Conservation (phyloP, 2,113 vertebrate species). For the Ivindomyrus marchei region DNA sequence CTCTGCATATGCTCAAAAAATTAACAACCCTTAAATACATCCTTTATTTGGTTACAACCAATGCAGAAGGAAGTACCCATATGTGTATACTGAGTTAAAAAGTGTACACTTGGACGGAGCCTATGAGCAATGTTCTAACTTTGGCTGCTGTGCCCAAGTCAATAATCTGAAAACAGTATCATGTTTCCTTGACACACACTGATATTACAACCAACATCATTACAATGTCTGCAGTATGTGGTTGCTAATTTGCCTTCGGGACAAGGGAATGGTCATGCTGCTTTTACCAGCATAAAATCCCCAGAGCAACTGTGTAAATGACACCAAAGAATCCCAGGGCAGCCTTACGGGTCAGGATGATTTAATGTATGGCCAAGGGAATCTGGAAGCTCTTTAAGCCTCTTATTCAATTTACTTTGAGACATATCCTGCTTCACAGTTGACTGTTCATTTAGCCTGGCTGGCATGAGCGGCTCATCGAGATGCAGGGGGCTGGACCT, state of each 20-base stretch:
- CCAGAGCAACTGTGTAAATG: constrained; percentile 5
- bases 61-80: neutral
- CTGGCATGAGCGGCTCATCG: too few relatives aligned
- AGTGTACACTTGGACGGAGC: neutral
- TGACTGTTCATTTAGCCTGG: neutral
- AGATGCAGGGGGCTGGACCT: neutral
- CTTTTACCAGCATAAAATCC: constrained; percentile 2
- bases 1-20: neutral
- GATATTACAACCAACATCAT: constrained; percentile 18
- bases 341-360: constrained; percentile 9
- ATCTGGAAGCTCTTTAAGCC: constrained; percentile 32
- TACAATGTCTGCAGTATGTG: constrained; percentile 33
- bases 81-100: neutral
- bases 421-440: neutral
- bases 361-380: constrained; percentile 7
- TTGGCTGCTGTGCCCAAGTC: neutral
- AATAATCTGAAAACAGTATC: neutral
- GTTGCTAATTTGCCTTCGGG: constrained; percentile 15
- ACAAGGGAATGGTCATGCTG: neutral
- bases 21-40: neutral
- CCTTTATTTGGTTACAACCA: neutral
- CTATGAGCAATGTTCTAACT: neutral
- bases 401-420: constrained; percentile 32
- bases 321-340: constrained; percentile 12
- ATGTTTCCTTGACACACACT: neutral